Conservation (phyloP, 2,113 vertebrate species). For the Ctenodactylus gundi region DNA sequence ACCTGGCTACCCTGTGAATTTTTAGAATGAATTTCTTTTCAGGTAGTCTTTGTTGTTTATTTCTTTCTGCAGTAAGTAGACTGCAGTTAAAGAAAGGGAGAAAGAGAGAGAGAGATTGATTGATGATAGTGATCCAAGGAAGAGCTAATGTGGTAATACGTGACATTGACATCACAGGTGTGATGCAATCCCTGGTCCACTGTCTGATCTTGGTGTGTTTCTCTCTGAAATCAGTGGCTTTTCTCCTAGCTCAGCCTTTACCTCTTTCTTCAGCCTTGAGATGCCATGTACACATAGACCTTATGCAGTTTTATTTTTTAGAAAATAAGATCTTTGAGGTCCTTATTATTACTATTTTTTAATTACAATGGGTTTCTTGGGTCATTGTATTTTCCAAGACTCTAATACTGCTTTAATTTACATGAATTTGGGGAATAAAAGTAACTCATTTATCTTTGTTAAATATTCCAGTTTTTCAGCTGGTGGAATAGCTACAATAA, state of each 20-base stretch:
- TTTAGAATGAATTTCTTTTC: neutral
- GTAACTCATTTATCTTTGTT: slow-evolving; percentile 66
- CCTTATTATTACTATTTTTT: neutral
- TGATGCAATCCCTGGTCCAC: neutral
- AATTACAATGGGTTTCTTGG: neutral
- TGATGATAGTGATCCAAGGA: neutral
- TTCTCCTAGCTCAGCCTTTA: neutral
- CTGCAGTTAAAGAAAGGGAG: neutral
- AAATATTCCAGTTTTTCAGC: slow-evolving; percentile 93
- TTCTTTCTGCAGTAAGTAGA: neutral
- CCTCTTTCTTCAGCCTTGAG: neutral
- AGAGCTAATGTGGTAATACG: neutral
- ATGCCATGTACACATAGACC: neutral
- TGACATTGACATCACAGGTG: neutral
- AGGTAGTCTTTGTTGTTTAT: neutral
- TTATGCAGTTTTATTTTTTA: neutral
- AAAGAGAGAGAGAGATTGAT: neutral
- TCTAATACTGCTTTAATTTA: neutral
- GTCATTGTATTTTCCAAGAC: neutral
- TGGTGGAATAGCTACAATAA: slow-evolving; percentile 99
- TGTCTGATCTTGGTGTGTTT: neutral
- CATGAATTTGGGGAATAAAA: slow-evolving; percentile 21
- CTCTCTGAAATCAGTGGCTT: neutral
- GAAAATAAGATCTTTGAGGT: neutral
- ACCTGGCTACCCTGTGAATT: neutral